phyloP scores from a whole-genome alignment of 2,113 vertebrate genomes.

The Pavo muticus region DNA sequence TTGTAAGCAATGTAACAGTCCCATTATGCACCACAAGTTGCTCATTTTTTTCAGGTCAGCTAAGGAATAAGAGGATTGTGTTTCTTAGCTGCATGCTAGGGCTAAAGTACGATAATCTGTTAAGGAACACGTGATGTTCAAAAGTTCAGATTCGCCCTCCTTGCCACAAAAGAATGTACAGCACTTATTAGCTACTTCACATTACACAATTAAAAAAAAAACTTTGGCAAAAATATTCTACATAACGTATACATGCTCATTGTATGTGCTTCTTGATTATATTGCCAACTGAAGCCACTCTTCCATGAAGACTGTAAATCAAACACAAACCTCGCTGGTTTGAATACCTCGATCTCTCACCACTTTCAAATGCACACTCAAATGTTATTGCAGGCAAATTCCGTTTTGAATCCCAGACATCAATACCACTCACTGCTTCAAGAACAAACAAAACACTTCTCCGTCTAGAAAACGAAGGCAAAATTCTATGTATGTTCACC shows the following conservation, averaged over 20 bases:
- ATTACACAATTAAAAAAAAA: background rate
- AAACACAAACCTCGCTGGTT: background rate
- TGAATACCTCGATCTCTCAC: background rate
- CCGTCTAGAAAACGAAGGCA: background rate
- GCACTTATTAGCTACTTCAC: background rate
- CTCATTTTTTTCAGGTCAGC: background rate
- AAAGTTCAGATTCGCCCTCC: constrained; percentile 19
- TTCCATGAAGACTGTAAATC: background rate
- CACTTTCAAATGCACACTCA: background rate
- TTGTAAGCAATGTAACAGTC: background rate
- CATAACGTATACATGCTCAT: background rate
- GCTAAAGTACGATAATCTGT: constrained; percentile 37
- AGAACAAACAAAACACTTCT: background rate
- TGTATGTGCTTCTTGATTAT: background rate
- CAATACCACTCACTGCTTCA: background rate
- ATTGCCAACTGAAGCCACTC: background rate
- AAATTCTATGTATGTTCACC: background rate
- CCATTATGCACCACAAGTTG: background rate
- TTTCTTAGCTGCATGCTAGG: background rate
- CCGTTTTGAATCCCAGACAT: background rate
- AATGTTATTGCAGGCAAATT: background rate
- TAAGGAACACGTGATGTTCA: background rate
- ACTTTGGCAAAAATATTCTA: background rate
- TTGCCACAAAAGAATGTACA: background rate
- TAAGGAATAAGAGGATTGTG: constrained; percentile 42